phyloP scores from a whole-genome alignment of 2,888 invertebrate species.

The Meteorus cinctellus region DNA sequence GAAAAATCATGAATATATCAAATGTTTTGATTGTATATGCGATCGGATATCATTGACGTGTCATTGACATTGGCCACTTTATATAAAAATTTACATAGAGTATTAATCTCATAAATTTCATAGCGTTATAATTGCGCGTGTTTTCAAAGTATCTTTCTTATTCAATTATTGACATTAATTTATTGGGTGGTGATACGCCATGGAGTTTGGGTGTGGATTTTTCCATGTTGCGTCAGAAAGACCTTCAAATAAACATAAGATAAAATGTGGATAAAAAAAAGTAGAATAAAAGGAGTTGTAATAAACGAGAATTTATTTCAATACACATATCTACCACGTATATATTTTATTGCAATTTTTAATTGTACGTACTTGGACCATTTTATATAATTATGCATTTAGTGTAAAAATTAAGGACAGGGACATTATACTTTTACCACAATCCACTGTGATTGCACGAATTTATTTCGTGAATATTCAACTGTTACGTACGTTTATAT shows the following conservation, averaged over 20 bases:
- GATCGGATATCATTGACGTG: background rate
- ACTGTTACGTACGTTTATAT: background rate
- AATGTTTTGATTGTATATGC: background rate
- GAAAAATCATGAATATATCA: conserved; percentile 14
- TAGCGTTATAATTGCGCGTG: no score
- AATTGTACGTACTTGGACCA: background rate
- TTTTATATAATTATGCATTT: background rate
- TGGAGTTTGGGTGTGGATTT: background rate
- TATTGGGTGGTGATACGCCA: background rate
- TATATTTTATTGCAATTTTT: background rate
- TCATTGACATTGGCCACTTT: background rate
- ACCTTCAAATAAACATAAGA: background rate
- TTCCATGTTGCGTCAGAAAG: background rate
- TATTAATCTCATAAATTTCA: no score
- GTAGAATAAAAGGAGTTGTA: background rate
- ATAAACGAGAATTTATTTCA: conserved; percentile 1
- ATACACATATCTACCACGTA: background rate
- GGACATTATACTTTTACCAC: conserved; percentile 10
- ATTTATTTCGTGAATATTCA: background rate
- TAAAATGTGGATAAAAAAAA: background rate
- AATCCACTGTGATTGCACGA: background rate
- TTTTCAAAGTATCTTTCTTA: background rate
- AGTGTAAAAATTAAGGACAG: conserved; percentile 2
- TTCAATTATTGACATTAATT: background rate
- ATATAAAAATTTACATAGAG: background rate